phyloP scores from a whole-genome alignment of 2,888 invertebrate genomes.

The Tachina lurida region DNA sequence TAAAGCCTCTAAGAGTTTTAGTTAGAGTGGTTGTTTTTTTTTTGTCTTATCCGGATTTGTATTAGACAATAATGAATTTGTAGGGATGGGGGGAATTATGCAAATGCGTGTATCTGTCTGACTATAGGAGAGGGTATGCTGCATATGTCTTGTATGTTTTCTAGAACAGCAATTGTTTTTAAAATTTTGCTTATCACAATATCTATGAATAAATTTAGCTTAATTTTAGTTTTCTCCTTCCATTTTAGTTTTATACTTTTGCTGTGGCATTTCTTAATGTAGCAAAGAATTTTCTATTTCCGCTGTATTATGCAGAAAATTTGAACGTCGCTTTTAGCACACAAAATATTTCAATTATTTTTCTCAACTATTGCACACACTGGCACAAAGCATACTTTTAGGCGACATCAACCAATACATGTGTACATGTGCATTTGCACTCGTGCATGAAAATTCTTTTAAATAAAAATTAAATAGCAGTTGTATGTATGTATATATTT shows the following conservation, averaged over 20 bases:
- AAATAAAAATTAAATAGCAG: neutral
- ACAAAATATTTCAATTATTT: slow-evolving; percentile 50
- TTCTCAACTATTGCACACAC: neutral
- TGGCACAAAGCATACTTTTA: slow-evolving; percentile 50
- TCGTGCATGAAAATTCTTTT: slow-evolving; percentile 11
- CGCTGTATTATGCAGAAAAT: slow-evolving; percentile 64
- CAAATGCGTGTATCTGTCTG: neutral
- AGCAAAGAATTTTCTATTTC: slow-evolving; percentile 63
- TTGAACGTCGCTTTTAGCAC: slow-evolving; percentile 40
- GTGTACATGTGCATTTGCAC: neutral
- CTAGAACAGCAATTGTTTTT: slow-evolving; percentile 45
- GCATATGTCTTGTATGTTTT: slow-evolving; percentile 2
- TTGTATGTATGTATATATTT: neutral
- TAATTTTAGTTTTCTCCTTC: neutral
- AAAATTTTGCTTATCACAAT: slow-evolving; percentile 57
- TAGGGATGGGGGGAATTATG: neutral
- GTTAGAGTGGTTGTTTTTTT: slow-evolving; percentile 46
- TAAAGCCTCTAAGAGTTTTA: slow-evolving; percentile 28
- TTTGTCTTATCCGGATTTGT: slow-evolving; percentile 43
- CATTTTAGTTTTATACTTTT: slow-evolving; percentile 8
- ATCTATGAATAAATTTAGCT: slow-evolving; percentile 55
- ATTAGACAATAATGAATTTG: slow-evolving; percentile 34
- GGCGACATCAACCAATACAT: slow-evolving; percentile 37
- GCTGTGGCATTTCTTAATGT: slow-evolving; percentile 63
- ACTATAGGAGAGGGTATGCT: too few species aligned